Evolutionary conservation across 2,888 invertebrate genomes (phyloP), one percentile per base, ranked within the genome.

Genomic region (Rhingia campestris): DNA sequence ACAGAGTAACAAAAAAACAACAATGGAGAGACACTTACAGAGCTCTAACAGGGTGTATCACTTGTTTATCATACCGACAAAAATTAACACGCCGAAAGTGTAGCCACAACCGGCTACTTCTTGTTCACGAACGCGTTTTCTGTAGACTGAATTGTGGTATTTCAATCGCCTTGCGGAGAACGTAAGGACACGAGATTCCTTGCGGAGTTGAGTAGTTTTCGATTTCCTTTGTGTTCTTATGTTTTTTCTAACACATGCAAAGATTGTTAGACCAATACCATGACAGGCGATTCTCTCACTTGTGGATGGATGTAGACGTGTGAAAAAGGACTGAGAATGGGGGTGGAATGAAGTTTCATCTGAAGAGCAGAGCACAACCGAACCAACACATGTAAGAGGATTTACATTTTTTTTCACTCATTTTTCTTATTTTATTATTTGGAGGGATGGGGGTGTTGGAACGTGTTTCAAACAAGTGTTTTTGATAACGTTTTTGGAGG

Each of bases 31-130:
- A 90, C 86, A 91, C 91, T 91, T 91, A 91, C 91, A 91, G 91
- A 91, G 91, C 91, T 91, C 91, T 90, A 89, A 90, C 91, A 90
- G 90, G 91, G 90, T 91, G 90, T 91, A 89, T 91, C 90, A 91
- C 91, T 91, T 91, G 90, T 91, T 91, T 90, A 91, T 91, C 91
- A 91, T 91, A 90, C 91, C 91, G 91, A 91, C 90, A 91, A 91
- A 90, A 90, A 90, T 89, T 82, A 90, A 91, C 91, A 91, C 91
- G 91, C 91, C 90, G 89, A 90, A 90, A 91, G 90, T 91, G 91
- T 89, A 90, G 90, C 91, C 90, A 88, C 88, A 89, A 89, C 89
- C 91, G 91, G 91, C 91, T 89, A 91, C 91, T 91, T 91, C 91
- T 91, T 87, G 88, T 90, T 91, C 91, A 91, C 91, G 91, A 90